Conservation (phyloP, 2,113 vertebrate genomes). For the Psettodes erumei region DNA sequence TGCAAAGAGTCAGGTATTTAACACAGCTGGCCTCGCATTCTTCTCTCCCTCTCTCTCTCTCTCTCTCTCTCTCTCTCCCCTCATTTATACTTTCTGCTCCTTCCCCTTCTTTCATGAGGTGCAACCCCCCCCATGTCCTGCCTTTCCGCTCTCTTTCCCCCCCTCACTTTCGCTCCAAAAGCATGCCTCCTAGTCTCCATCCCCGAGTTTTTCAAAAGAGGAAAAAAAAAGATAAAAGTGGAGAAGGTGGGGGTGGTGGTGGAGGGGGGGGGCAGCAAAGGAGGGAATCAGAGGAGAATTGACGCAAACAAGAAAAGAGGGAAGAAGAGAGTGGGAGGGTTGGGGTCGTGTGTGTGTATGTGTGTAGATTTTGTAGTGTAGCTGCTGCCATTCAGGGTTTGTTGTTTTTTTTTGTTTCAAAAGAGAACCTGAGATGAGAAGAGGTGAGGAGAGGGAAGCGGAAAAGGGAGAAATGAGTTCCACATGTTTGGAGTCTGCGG, state of each 20-base stretch:
- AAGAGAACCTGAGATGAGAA: conserved; percentile 73
- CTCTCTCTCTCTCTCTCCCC: conserved; percentile 66
- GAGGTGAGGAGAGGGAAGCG: conserved; percentile 56
- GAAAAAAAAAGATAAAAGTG: conserved; percentile 69
- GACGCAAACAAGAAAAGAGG: conserved; percentile 78
- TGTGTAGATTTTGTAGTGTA: conserved; percentile 49
- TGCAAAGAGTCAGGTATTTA: conserved; percentile 88
- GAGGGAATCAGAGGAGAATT: conserved; percentile 78
- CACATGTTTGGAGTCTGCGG: conserved; percentile 80
- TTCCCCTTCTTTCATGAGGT: conserved; percentile 79
- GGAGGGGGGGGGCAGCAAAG: conserved; percentile 66
- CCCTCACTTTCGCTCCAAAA: conserved; percentile 76
- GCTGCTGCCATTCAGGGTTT: conserved; percentile 65
- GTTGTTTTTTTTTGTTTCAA: conserved; percentile 36
- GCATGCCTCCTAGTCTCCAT: conserved; percentile 80
- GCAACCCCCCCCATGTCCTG: conserved; percentile 32
- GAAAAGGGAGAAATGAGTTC: conserved; percentile 81
- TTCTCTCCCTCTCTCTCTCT: conserved; percentile 72
- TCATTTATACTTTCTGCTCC: conserved; percentile 74
- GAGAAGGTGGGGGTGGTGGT: conserved; percentile 70
- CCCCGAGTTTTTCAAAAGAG: conserved; percentile 80
- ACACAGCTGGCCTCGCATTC: conserved; percentile 85
- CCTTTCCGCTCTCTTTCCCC: conserved; percentile 64
- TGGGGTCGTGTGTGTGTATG: neutral
- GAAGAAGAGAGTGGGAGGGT: conserved; percentile 56